A percentile compares a stretch with the other conserved stretches of the same genome.
These are phyloP conservation scores for Corythornis madagascariensis DNA, from an alignment of 2,113 vertebrate species.

Conservation along the genomic window DNA sequence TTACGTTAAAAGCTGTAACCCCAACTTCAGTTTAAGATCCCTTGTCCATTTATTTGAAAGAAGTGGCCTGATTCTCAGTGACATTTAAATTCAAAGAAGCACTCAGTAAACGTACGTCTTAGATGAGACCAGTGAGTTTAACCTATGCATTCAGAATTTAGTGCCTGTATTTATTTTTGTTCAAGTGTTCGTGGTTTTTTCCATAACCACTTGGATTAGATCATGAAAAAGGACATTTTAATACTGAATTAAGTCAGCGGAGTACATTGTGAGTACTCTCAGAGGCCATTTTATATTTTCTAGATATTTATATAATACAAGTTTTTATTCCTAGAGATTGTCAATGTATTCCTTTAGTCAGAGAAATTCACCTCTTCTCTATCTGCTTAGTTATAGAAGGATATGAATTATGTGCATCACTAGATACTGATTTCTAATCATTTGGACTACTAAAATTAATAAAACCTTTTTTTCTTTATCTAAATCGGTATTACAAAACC, in stretches of 20 bases:
- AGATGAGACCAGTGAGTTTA: neutral
- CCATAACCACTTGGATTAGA: conserved; percentile 3
- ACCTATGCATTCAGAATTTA: neutral
- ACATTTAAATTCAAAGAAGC: neutral
- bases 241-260: neutral
- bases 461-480: neutral
- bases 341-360: conserved; percentile 31
- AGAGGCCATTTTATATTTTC: conserved; percentile 11
- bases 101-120: neutral
- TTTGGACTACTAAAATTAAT: neutral
- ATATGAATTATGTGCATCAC: neutral
- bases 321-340: neutral
- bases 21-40: neutral
- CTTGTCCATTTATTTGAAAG: neutral
- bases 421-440: conserved; percentile 11
- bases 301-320: conserved; percentile 13
- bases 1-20: neutral
- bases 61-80: neutral
- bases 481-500: neutral
- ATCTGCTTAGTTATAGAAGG: neutral
- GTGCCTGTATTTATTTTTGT: neutral
- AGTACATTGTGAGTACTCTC: neutral
- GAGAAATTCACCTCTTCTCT: conserved; percentile 17
- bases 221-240: neutral
- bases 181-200: neutral